These are phyloP conservation scores for Caenorhabditis becei DNA, from an alignment of 2,888 invertebrate genomes.

Conservation along the genomic window DNA sequence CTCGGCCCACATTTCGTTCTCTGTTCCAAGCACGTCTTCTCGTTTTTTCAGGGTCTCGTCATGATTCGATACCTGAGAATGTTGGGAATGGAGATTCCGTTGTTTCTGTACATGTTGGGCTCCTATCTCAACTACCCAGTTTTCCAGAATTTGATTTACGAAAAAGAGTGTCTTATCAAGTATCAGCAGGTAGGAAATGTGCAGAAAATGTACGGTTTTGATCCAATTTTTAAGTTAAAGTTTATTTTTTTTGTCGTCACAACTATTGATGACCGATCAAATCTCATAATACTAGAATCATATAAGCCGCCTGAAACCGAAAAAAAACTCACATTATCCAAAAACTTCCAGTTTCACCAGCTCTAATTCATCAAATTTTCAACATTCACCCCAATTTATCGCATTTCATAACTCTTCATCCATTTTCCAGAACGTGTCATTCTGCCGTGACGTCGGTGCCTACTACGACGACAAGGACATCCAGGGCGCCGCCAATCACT, in stretches of 20 bases:
- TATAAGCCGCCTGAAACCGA: background rate
- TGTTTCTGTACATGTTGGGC: slow-evolving; percentile 82
- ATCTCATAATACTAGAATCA: too few relatives aligned
- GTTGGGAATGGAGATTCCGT: slow-evolving; percentile 81
- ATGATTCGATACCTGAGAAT: slow-evolving; percentile 50
- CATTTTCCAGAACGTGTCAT: slow-evolving; percentile 63
- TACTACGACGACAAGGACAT: slow-evolving; percentile 78
- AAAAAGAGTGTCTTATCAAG: slow-evolving; percentile 80
- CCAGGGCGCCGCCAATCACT: slow-evolving; percentile 81
- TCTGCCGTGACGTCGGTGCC: slow-evolving; percentile 71
- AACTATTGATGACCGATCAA: too few relatives aligned
- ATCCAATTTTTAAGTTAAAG: too few relatives aligned
- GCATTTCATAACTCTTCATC: too few relatives aligned
- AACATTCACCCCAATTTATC: too few relatives aligned
- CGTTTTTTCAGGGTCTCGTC: background rate
- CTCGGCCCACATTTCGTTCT: background rate
- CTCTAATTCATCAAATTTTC: background rate
- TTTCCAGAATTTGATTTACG: slow-evolving; percentile 82
- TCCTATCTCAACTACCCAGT: slow-evolving; percentile 81
- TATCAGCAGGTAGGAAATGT: slow-evolving; percentile 62
- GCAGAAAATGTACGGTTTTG: too few relatives aligned
- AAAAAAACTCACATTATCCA: background rate
- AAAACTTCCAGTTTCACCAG: background rate
- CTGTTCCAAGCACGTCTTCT: background rate
- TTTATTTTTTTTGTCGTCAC: too few relatives aligned